Base-by-base conservation (phyloP, 2,797 vertebrate species). In the Orientallactaga sibirica region DNA sequence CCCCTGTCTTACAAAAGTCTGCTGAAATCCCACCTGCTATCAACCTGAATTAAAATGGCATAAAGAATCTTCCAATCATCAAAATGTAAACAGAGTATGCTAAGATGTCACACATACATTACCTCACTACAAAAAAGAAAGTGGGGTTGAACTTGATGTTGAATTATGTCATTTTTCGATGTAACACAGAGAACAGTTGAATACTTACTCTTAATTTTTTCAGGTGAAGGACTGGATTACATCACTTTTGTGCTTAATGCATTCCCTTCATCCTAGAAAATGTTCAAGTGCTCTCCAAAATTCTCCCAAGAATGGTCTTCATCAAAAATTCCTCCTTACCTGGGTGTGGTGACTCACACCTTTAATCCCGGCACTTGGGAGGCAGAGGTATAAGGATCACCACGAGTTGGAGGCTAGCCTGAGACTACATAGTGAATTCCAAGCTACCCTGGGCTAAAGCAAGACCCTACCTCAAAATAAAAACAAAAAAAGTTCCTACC, bases 131-230 rank as follows among this genome's bases (percentile, higher is more conserved):
- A 74, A 92, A 95, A 95, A 64, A 70, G n/a, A 70, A 70, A 33
- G 16, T 33, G 77, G 15, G 3, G 91, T 76, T 87, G 33, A 25
- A 25, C 37, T 92, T 85, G 75, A 52, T 77, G 48, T 68, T 93
- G 27, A n/a, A 88, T 68, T 29, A 20, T 27, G n/a, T 74, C 25
- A n/a, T 68, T 86, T 88, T 62, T 86, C 77, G 19, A 88, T 9
- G 61, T 78, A 82, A 83, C 27, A 37, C 1, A 52, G 25, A 15
- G 55, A 94, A 84, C 20, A 89, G 58, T 1, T 82, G 74, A 76
- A 93, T 86, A 80, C 58, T 78, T 43, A 41, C 66, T 92, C 76
- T 89, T 29, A 12, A 27, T 92, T 96, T 84, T 85, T 85, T 76
- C 58, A 19, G 3, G 22, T 88, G 22, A 94, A 91, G 80, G n/a